A percentile compares a stretch with the other conserved stretches of the same genome.
Conservation (phyloP, 2,888 invertebrate species). For the Archips crataeganus region DNA sequence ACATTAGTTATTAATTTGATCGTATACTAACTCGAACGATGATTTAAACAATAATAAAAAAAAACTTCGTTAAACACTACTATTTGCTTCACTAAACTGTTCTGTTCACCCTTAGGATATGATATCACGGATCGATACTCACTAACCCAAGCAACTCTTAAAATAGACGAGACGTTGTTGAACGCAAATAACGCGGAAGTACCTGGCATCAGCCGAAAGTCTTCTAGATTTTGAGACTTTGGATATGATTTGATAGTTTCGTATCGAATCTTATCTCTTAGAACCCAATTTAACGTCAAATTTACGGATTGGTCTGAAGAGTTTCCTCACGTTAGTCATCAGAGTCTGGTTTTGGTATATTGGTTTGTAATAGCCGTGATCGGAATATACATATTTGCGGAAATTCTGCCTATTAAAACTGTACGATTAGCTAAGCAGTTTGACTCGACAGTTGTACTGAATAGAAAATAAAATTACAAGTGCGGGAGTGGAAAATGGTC, state of each 20-base stretch:
- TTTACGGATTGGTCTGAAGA: no score
- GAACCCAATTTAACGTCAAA: no score
- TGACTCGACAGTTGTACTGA: not conserved
- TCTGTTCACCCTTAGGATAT: not conserved
- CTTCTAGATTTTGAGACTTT: not conserved
- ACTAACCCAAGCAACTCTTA: not conserved
- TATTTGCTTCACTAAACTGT: no score
- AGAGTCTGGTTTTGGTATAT: not conserved
- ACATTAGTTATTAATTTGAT: no score
- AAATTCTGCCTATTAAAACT: not conserved
- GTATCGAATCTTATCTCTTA: not conserved
- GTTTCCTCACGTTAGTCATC: not conserved
- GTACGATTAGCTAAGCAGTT: not conserved
- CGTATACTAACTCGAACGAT: no score
- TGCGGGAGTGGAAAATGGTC: no score
- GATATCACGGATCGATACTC: not conserved
- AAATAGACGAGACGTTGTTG: slow-evolving; percentile 4
- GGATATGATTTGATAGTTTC: not conserved
- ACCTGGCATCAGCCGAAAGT: not conserved
- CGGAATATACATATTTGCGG: not conserved
- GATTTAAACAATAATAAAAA: no score
- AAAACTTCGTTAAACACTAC: no score
- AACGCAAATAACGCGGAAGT: not conserved
- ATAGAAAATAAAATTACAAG: not conserved
- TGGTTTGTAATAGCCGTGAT: not conserved